Evolutionary conservation across 2,113 vertebrate genomes (phyloP).

Genomic region (Phodopus roborovskii): DNA sequence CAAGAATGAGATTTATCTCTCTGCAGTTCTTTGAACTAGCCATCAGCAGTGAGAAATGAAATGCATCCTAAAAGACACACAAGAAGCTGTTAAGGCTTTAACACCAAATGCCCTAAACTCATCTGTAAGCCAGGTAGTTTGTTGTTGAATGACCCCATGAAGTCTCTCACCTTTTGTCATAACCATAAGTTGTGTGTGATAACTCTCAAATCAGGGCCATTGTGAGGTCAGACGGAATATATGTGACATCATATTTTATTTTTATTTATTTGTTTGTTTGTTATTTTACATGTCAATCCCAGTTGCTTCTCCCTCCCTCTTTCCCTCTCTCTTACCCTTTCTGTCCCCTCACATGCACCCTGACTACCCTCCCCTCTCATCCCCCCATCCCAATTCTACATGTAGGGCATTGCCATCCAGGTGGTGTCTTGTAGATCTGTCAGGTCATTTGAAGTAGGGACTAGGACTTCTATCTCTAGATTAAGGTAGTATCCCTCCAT

Average conservation of each 20-base stretch:
- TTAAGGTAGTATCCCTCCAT: no score
- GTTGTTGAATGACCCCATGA: not conserved
- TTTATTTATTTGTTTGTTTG: no score
- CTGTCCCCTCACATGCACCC: no score
- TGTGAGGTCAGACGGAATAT: not conserved
- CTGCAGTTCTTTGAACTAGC: not conserved
- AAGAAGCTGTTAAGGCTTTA: not conserved
- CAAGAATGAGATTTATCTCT: not conserved
- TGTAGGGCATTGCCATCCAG: no score
- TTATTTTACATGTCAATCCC: no score
- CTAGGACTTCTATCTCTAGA: no score
- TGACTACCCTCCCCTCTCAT: no score
- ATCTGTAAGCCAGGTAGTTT: not conserved
- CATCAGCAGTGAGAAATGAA: not conserved
- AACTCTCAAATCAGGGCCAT: not conserved
- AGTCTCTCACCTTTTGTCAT: not conserved
- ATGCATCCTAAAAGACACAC: not conserved
- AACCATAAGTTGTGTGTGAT: not conserved
- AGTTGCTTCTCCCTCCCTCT: no score
- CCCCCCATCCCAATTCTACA: no score
- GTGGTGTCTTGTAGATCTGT: no score
- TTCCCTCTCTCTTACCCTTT: no score
- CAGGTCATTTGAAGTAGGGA: no score
- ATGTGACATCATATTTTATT: not conserved
- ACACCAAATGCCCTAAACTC: not conserved